These are phyloP conservation scores for Cryptocheilus praepositus DNA, from an alignment of 2,888 invertebrate genomes.

Conservation along the genomic window DNA sequence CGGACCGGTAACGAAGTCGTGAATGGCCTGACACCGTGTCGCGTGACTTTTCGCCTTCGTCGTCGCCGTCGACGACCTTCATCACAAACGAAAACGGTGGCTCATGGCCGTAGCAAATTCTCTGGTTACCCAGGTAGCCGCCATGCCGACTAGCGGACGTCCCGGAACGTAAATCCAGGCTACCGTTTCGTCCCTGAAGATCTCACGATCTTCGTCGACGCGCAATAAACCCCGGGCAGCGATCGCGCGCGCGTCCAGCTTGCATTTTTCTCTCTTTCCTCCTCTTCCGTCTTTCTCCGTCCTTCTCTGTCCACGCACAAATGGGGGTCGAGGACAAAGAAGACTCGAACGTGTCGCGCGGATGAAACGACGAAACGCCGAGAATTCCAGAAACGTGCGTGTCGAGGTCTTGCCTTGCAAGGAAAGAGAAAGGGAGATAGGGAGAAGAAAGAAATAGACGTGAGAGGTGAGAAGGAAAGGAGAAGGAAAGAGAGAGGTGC, in stretches of 20 bases:
- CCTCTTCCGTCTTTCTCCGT: not conserved
- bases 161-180: slow-evolving; percentile 46
- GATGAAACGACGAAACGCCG: slow-evolving; percentile 26
- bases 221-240: slow-evolving; percentile 43
- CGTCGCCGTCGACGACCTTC: too few species aligned
- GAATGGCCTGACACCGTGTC: too few species aligned
- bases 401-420: not conserved
- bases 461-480: slow-evolving; percentile 2
- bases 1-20: too few species aligned
- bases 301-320: slow-evolving; percentile 27
- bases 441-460: slow-evolving; percentile 1
- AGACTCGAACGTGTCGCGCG: slow-evolving; percentile 27
- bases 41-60: too few species aligned
- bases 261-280: too few species aligned
- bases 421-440: slow-evolving; percentile 9
- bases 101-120: slow-evolving; percentile 39
- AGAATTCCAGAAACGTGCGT: slow-evolving; percentile 46
- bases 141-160: slow-evolving; percentile 25
- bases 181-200: slow-evolving; percentile 46
- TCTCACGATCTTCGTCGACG: slow-evolving; percentile 40
- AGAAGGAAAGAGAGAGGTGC: slow-evolving; percentile 7
- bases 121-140: slow-evolving; percentile 55
- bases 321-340: slow-evolving; percentile 56
- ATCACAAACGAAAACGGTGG: slow-evolving; percentile 22
- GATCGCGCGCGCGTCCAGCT: slow-evolving; percentile 19